These are phyloP conservation scores for Magallana nippona DNA, from an alignment of 2,888 invertebrate genomes.

Conservation along the genomic window DNA sequence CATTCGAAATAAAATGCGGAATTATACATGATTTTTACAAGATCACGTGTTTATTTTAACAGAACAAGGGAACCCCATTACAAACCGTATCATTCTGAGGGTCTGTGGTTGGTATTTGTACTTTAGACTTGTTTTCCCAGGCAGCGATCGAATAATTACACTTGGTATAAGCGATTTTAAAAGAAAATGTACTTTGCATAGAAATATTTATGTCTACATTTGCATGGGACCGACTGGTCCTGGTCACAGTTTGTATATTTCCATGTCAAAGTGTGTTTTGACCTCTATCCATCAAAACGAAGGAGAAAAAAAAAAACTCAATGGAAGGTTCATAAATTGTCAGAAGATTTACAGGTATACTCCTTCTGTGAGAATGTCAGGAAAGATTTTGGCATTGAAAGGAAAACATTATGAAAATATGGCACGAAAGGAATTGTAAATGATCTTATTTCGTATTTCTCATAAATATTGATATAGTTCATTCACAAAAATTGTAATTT, in stretches of 20 bases:
- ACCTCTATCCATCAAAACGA: neutral
- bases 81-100: neutral
- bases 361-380: too few relatives aligned
- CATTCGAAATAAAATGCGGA: too few relatives aligned
- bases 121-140: neutral
- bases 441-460: neutral
- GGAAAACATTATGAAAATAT: neutral
- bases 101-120: constrained; percentile 23
- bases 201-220: neutral
- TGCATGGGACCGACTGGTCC: constrained; percentile 11
- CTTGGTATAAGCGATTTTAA: neutral
- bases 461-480: constrained; percentile 5
- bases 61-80: neutral
- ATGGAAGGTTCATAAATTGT: constrained; percentile 13
- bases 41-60: too few relatives aligned
- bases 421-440: neutral
- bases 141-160: constrained; percentile 11
- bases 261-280: neutral
- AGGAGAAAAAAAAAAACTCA: constrained; percentile 6
- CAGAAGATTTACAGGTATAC: neutral
- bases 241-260: constrained; percentile 7
- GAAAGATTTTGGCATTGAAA: neutral
- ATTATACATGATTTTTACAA: too few relatives aligned
- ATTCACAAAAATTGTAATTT: neutral
- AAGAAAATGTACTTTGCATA: constrained; percentile 9